Evolutionary conservation across 2,113 vertebrate genomes (phyloP), one percentile per base, ranked within the genome.

Genomic region (Arvicanthis niloticus): DNA sequence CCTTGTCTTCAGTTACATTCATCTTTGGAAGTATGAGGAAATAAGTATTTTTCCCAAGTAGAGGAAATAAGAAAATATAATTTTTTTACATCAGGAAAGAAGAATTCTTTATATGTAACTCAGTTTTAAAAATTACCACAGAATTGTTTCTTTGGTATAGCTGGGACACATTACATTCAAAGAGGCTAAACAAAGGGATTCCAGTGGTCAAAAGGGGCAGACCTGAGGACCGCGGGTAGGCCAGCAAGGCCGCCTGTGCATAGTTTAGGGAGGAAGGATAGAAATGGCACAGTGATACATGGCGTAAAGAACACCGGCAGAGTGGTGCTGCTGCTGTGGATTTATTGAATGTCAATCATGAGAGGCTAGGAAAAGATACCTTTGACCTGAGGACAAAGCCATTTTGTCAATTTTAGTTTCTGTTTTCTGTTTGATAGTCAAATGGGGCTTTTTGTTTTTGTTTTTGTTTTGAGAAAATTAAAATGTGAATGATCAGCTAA

Each of bases 391-490:
- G 45, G 34, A 95, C 53, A 93, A 91, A 89, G 19, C 0, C 6
- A 77, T 95, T 88, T 91, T 88, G 6, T 51, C 53, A 9, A 75
- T 67, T 91, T 60, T 19, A 76, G 45, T 85, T 40, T 91, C 68
- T 70, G 16, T 75, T 90, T 86, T 89, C 22, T 92, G 22, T 87
- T 81, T 87, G 48, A 60, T 91, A 42, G 8, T 3, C 90, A 82
- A 45, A n/a, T n/a, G 34, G 48, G 67, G 1, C 10, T 89, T 87
- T 87, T 72, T 89, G 67, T 94, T 70, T 42, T 42, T 77, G 40
- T 91, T 65, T 60, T 67, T 77, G n/a, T 91, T 65, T 53, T 68
- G 65, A 91, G 65, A 40, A 56, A 96, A 87, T 85, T 95, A 91
- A 76, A 94, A 76, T 31, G 19, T 88, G 37, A 16, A 3, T 80